Base-by-base conservation (phyloP, 1,140 invertebrate species). In the Arion vulgaris region DNA sequence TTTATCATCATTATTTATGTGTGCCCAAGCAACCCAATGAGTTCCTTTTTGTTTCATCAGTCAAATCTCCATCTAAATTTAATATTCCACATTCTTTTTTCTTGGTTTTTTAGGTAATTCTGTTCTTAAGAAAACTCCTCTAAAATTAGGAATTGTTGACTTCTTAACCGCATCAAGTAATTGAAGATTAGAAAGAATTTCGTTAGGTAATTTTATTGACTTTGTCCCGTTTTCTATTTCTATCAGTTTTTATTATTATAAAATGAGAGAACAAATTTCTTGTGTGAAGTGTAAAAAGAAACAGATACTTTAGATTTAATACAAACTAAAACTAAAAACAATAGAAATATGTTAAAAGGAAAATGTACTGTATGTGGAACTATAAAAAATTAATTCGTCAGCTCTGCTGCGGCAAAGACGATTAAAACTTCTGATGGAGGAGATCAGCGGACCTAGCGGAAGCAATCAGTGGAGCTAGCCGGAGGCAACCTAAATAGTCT, bases 21-120 rank as follows among this genome's bases (percentile, higher is more conserved):
- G n/a, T n/a, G n/a, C n/a, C 62, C 62, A n/a, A n/a, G 62, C 62
- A 66, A 66, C n/a, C 62, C 62, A 66, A 32, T 66, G 62, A 32
- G 62, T 66, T 66, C 62, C 62, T 32, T 66, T n/a, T 66, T 15
- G n/a, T n/a, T n/a, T n/a, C n/a, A n/a, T n/a, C n/a, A n/a, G n/a
- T n/a, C n/a, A n/a, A n/a, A n/a, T 32, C 62, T 7, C 62, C 62
- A 32, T 66, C 62, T 34, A 66, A 66, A 32, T 66, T 66, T 32
- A 66, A 32, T 32, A 66, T 66, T 66, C 62, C 62, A 66, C 62
- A 66, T 32, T 66, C n/a, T n/a, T n/a, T 66, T 66, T 66, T 66
- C 19, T 28, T 66, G 2, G 62, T n/a, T 32, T 66, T 5, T 66
- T 66, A 32, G 62, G 62, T 23, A 66, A 17, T 66, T 66, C 62